Conservation (phyloP, 1,140 invertebrate genomes). For the Caenorhabditis elegans region WBcel235 BX284606.5:5459501-5460000, state of each 20-base stretch:
- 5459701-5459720: slow-evolving; percentile 29
- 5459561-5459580: slow-evolving; percentile 17
- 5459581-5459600: neutral
- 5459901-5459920: too few relatives aligned
- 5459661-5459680: slow-evolving; percentile 33
- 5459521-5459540: slow-evolving; percentile 22
- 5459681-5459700: slow-evolving; percentile 30
- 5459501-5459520: neutral
- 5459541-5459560: slow-evolving; percentile 29
- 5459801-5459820: too few relatives aligned
- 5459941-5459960: too few relatives aligned
- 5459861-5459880: too few relatives aligned
- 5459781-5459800: too few relatives aligned
- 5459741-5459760: neutral
- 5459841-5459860: too few relatives aligned
- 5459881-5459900: too few relatives aligned
- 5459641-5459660: neutral
- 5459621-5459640: slow-evolving; percentile 20
- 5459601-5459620: slow-evolving; percentile 24
- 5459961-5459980: too few relatives aligned
- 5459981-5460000: too few relatives aligned
- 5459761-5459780: neutral
- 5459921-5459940: too few relatives aligned
- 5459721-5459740: neutral
- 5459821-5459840: too few relatives aligned